Percentiles rank a stretch among this genome's conserved stretches.
Evolutionary conservation across 2,113 vertebrate genomes (phyloP).

Genomic region (Cryptomyrus ogoouensis): DNA sequence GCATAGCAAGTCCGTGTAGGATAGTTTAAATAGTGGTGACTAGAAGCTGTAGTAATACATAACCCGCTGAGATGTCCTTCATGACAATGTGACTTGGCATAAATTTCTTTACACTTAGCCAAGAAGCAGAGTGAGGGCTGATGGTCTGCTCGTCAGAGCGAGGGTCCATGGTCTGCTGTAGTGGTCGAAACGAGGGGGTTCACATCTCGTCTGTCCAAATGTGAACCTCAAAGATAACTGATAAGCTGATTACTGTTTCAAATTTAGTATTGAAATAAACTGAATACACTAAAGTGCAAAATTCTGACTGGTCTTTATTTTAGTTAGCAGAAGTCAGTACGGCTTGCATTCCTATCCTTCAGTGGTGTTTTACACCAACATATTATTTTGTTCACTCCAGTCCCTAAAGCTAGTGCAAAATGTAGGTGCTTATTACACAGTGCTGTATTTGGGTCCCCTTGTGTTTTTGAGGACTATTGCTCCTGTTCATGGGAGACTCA

Average conservation of each 20-base stretch:
- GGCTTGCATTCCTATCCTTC: not conserved
- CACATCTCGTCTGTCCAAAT: not conserved
- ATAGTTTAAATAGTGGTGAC: not conserved
- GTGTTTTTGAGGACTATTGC: conserved; percentile 3
- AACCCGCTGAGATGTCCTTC: not conserved
- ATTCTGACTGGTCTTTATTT: not conserved
- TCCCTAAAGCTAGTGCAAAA: not conserved
- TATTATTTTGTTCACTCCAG: not conserved
- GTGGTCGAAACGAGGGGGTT: not conserved
- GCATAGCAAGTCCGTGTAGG: not conserved
- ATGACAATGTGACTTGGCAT: not conserved
- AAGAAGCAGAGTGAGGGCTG: not conserved
- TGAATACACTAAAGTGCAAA: not conserved
- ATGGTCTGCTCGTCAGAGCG: not conserved
- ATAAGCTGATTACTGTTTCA: not conserved
- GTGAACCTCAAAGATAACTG: not conserved
- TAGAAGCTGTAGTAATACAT: not conserved
- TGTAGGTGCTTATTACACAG: conserved; percentile 3
- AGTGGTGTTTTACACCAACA: not conserved
- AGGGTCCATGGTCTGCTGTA: not conserved
- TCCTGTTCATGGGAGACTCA: conserved; percentile 6
- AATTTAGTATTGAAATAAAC: not conserved
- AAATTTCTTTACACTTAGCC: not conserved
- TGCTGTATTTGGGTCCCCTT: not conserved
- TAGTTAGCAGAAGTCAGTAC: not conserved